Conservation (phyloP, 2,888 invertebrate genomes). For the Xylophagus ater region DNA sequence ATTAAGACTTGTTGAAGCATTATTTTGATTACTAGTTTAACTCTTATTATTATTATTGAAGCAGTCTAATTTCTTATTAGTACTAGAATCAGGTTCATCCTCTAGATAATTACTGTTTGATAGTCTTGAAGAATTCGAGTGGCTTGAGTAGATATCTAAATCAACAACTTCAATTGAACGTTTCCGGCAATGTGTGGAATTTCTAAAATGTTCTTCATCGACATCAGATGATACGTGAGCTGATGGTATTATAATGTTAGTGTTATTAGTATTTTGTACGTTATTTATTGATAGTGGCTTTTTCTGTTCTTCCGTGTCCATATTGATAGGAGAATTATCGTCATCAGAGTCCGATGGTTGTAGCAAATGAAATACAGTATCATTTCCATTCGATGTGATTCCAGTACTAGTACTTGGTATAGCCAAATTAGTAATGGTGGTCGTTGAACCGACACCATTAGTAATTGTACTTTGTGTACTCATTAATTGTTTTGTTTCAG, state of each 20-base stretch:
- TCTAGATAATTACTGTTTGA: slow-evolving; percentile 26
- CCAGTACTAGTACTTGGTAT: slow-evolving; percentile 58
- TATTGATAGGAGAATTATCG: slow-evolving; percentile 39
- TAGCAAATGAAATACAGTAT: slow-evolving; percentile 41
- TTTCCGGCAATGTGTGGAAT: slow-evolving; percentile 11
- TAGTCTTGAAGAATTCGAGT: slow-evolving; percentile 27
- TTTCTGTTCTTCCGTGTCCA: slow-evolving; percentile 12
- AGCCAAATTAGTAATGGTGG: slow-evolving; percentile 40
- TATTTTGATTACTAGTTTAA: slow-evolving; percentile 3
- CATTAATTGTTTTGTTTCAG: too few species aligned
- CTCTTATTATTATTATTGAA: slow-evolving; percentile 10
- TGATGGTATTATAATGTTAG: not conserved
- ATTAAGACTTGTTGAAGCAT: not conserved
- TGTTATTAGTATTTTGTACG: slow-evolving; percentile 15
- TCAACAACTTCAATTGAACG: slow-evolving; percentile 13
- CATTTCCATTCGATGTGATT: slow-evolving; percentile 31
- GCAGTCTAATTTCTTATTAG: slow-evolving; percentile 18
- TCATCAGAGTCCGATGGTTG: slow-evolving; percentile 52
- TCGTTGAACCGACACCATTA: slow-evolving; percentile 36
- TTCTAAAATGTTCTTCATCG: slow-evolving; percentile 14
- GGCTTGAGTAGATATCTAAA: slow-evolving; percentile 26
- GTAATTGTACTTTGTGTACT: too few species aligned
- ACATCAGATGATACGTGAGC: slow-evolving; percentile 13
- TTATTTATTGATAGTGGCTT: slow-evolving; percentile 13
- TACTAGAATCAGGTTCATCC: slow-evolving; percentile 19